Base-by-base conservation (phyloP, 2,113 vertebrate species). In the Rhynchopsitta pachyrhyncha region DNA sequence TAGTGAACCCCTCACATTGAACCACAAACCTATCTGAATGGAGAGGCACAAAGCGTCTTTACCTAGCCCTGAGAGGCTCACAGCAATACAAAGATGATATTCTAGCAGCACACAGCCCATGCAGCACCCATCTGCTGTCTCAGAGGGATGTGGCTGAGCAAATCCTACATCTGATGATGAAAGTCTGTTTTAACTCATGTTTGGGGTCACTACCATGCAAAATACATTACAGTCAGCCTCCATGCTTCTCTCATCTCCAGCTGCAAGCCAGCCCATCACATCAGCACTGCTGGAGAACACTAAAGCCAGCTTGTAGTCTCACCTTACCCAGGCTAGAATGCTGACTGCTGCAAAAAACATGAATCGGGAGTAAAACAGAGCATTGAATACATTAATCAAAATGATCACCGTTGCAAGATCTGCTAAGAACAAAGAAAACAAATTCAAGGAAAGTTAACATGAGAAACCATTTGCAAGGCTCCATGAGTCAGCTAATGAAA, bases 401-500 rank as follows among this genome's bases (percentile, higher is more conserved):
- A 87, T 91, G 53, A 96, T 97, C 92, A 62, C 83, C 1, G 0
- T 35, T 80, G 86, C 86, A 85, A 95, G 92, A 93, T 84, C 88
- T 91, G 91, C 92, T 95, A 89, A 87, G 95, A 96, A 96, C 95
- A 96, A 95, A 97, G 93, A 93, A 90, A 97, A 96, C 93, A 95
- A 97, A 97, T 95, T 66, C 77, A 85, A 84, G 83, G 80, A 31
- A 97, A 96, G 83, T 96, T 92, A 87, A 88, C 90, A 82, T 41
- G 33, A 79, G 90, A 93, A 96, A 85, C 86, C 86, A 94, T 96
- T 95, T 96, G 74, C 88, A 79, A 91, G 57, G 88, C 88, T 90
- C 77, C 49, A 10, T 68, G 50, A 96, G 93, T 94, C 91, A 94
- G 92, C 88, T 96, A 96, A 96, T 92, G 92, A 93, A 97, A 96